These are phyloP conservation scores for Prunella himalayana DNA, from an alignment of 2,113 vertebrate species.

Conservation along the genomic window DNA sequence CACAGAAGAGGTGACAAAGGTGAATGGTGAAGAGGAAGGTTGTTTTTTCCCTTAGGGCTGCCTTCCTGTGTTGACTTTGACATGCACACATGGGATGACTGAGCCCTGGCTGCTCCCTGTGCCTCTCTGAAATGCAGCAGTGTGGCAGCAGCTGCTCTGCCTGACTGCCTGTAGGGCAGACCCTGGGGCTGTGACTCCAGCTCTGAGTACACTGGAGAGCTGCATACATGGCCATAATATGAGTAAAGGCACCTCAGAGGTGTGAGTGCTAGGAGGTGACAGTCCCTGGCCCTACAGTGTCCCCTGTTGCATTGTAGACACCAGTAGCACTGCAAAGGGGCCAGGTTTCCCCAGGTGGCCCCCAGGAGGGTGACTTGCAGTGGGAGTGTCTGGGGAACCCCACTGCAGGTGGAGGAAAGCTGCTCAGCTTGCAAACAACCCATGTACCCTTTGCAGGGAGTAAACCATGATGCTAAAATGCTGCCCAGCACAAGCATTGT, in stretches of 20 bases:
- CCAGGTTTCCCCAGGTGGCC: background rate
- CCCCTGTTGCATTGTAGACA: background rate
- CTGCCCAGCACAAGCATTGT: background rate
- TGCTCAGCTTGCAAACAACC: background rate
- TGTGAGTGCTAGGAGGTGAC: background rate
- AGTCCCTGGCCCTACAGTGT: background rate
- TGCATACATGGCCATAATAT: accelerated
- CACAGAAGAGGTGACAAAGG: background rate
- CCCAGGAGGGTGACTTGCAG: background rate
- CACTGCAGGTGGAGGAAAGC: background rate
- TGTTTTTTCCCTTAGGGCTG: background rate
- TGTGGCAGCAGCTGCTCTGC: background rate
- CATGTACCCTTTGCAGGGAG: background rate
- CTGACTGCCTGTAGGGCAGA: background rate
- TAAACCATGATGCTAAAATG: background rate
- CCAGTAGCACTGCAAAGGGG: accelerated
- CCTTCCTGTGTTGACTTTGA: slow-evolving; percentile 47
- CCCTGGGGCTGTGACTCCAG: background rate
- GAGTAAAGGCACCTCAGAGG: background rate
- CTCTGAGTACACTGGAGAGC: background rate
- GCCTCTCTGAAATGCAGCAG: background rate
- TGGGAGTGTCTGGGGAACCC: background rate
- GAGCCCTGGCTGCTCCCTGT: background rate
- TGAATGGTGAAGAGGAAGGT: background rate
- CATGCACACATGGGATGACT: background rate